A percentile compares a stretch with the other conserved stretches of the same genome.
These are phyloP conservation scores for Lepeophtheirus salmonis DNA, from an alignment of 1,140 invertebrate species.

Conservation along the genomic window DNA sequence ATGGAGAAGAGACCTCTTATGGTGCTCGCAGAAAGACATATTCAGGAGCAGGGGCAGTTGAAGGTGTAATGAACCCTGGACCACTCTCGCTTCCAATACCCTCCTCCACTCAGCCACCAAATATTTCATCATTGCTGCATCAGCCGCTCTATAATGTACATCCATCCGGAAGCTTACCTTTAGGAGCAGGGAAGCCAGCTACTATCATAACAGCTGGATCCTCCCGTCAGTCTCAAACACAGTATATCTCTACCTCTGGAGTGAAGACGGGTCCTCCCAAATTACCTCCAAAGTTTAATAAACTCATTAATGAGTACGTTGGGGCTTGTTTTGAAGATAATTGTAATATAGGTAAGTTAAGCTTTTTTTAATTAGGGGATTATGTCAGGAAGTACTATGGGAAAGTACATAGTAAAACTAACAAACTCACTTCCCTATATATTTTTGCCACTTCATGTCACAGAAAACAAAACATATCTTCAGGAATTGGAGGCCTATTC, in stretches of 20 bases:
- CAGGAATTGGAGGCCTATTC: no score
- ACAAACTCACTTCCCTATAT: no score
- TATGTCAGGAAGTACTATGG: no score
- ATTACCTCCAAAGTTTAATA: constrained; percentile 11
- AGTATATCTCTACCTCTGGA: neutral
- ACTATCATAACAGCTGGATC: neutral
- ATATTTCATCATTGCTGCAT: no score
- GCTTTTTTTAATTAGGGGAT: no score
- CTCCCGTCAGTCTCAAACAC: neutral
- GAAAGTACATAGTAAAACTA: no score
- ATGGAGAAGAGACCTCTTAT: neutral
- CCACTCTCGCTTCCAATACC: neutral
- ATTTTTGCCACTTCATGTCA: no score
- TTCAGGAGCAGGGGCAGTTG: no score
- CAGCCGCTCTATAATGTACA: neutral
- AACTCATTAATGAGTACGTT: constrained; percentile 10
- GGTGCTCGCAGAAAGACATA: neutral
- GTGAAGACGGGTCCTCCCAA: neutral
- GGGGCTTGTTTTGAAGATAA: constrained; percentile 15
- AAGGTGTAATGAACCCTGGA: no score
- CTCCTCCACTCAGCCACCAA: no score
- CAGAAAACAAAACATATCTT: no score
- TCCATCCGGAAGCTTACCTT: neutral
- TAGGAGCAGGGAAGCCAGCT: neutral
- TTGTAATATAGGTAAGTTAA: constrained; percentile 12